Percentiles rank a stretch among this genome's conserved stretches.
Conservation (phyloP, 2,113 vertebrate genomes). For the Ariopsis seemanni region DNA sequence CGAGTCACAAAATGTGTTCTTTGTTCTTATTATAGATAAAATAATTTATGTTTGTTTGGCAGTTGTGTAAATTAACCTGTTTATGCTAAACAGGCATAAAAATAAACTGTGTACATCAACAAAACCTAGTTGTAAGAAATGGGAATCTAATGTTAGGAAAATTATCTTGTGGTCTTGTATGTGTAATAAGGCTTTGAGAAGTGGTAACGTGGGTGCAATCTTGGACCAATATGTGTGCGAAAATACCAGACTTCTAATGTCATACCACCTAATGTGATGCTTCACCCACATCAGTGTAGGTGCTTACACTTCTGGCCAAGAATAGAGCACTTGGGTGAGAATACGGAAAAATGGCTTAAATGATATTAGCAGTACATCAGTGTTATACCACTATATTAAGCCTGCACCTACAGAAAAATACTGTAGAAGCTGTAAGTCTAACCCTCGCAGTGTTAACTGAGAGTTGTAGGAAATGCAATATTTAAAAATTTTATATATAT, state of each 20-base stretch:
- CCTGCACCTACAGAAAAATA: not conserved
- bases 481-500: not conserved
- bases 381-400: not conserved
- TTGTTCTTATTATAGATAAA: not conserved
- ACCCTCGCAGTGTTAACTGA: not conserved
- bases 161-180: not conserved
- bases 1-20: not conserved
- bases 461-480: not conserved
- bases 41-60: not conserved
- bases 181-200: constrained; percentile 1
- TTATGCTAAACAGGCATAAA: not conserved
- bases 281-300: not conserved
- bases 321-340: not conserved
- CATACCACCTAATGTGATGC: constrained; percentile 9
- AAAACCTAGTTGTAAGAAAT: not conserved
- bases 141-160: not conserved
- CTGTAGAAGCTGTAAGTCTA: not conserved
- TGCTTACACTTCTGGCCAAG: not conserved
- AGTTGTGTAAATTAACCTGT: not conserved
- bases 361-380: not conserved
- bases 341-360: not conserved
- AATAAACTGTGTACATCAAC: not conserved
- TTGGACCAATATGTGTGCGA: constrained; percentile 9
- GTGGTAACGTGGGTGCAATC: not conserved
- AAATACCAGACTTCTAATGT: constrained; percentile 4